Percentiles rank a stretch among this genome's conserved stretches.
phyloP scores from a whole-genome alignment of 2,113 vertebrate genomes.

The Spizaetus ornatus region DNA sequence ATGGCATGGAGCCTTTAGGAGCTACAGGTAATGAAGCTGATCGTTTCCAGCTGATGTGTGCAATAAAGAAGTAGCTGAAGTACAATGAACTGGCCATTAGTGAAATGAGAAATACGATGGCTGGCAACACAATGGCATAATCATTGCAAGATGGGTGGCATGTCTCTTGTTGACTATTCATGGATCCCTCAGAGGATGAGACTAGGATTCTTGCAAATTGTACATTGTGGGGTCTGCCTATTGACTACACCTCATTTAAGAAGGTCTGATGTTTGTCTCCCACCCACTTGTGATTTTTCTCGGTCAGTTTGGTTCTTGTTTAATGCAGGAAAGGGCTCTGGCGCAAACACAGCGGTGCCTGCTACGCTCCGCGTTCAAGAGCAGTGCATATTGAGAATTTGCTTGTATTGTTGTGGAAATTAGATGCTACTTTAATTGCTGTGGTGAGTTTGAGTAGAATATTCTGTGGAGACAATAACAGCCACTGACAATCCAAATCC shows the following conservation, averaged over 20 bases:
- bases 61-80: neutral
- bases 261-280: neutral
- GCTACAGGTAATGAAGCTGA: neutral
- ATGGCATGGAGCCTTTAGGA: neutral
- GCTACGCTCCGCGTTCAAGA: neutral
- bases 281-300: neutral
- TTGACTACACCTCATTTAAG: neutral
- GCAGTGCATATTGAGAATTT: neutral
- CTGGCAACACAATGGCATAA: neutral
- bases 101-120: neutral
- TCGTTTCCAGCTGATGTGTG: neutral
- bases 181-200: neutral
- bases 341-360: neutral
- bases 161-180: neutral
- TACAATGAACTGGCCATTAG: neutral
- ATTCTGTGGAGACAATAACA: neutral
- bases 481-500: neutral
- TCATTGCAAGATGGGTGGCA: neutral
- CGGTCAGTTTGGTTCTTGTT: neutral
- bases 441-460: neutral
- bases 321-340: neutral
- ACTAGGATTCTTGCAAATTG: neutral
- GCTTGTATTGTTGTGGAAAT: slow-evolving; percentile 15
- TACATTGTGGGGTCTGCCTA: neutral
- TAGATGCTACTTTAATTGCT: neutral